Base-by-base conservation (phyloP, 2,888 invertebrate genomes). In the Drosophila helvetica region DNA sequence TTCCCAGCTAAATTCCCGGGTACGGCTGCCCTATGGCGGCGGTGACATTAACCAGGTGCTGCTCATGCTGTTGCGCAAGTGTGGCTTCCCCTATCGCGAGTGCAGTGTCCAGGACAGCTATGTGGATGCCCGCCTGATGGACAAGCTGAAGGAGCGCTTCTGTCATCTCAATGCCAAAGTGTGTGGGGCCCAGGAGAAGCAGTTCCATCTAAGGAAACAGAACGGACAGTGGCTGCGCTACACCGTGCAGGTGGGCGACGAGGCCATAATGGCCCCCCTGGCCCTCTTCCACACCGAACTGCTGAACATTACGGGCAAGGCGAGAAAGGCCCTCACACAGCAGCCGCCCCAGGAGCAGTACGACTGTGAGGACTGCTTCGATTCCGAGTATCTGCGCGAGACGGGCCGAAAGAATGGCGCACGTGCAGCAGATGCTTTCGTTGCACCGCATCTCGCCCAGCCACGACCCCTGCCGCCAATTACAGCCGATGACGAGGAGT, bases 331-430 rank as follows among this genome's bases (percentile, higher is more conserved):
- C 15, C 56, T 54, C n/a, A 95, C 95, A 12, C 97, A 97, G 88
- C 95, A 94, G 78, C 91, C 94, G 48, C 92, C 93, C 54, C 95
- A 97, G 3, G 93, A 93, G 68, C 93, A 94, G 5, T 93, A 94
- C 74, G 98, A 98, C 89, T 95, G 98, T 0, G 97, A 98, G 91
- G 98, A 98, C 92, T 98, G 98, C 3, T 97, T 97, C 90, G 98
- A 98, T 93, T 97, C 97, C 15, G 96, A 96, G 89, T 98, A 97
- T 90, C 93, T 98, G 12, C 93, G 97, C 74, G 98, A 98, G 93
- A 98, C 97, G 0, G 96, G 97, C 0, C 77, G 91, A 1, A 84
- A 89, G 9, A 90, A 89, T 19, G 89, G 88, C 1, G 70, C 79
- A 1, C 77, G 81, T 0, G 27, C 59, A 0, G 68, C 52, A 0